Evolutionary conservation across 2,888 invertebrate genomes (phyloP).

Genomic region (Apamea sordens): DNA sequence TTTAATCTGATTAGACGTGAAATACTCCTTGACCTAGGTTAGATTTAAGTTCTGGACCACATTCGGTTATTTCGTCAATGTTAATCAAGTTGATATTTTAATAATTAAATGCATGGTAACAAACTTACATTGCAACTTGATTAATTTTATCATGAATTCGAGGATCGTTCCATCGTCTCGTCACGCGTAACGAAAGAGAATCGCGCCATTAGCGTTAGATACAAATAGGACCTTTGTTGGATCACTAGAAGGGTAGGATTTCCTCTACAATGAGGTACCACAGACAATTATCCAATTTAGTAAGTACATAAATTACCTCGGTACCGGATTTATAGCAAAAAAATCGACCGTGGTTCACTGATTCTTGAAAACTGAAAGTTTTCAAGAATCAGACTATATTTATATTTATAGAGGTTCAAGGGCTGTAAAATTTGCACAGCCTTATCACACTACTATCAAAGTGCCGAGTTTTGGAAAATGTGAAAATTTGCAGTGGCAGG

Average conservation of each 20-base stretch:
- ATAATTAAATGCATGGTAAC: background rate
- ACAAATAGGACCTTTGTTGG: background rate
- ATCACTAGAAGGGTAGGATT: background rate
- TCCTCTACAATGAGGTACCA: background rate
- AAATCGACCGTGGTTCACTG: background rate
- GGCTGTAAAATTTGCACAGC: background rate
- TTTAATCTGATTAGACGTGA: constrained; percentile 56
- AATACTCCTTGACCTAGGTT: constrained; percentile 54
- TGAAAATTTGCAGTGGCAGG: background rate
- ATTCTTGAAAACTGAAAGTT: background rate
- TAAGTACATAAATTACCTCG: background rate
- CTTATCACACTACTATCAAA: background rate
- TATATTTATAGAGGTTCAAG: background rate
- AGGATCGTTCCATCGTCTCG: too few species aligned
- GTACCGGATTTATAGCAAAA: background rate
- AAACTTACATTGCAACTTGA: background rate
- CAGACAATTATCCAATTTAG: background rate
- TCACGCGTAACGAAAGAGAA: background rate
- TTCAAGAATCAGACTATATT: too few species aligned
- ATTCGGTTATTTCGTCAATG: constrained; percentile 10
- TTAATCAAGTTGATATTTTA: constrained; percentile 6
- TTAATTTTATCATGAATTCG: background rate
- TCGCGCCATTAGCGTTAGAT: background rate
- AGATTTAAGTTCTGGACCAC: constrained; percentile 20
- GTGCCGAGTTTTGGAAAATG: background rate